These are phyloP conservation scores for Melanotaenia duboulayi DNA, from an alignment of 2,113 vertebrate genomes.

Conservation along the genomic window DNA sequence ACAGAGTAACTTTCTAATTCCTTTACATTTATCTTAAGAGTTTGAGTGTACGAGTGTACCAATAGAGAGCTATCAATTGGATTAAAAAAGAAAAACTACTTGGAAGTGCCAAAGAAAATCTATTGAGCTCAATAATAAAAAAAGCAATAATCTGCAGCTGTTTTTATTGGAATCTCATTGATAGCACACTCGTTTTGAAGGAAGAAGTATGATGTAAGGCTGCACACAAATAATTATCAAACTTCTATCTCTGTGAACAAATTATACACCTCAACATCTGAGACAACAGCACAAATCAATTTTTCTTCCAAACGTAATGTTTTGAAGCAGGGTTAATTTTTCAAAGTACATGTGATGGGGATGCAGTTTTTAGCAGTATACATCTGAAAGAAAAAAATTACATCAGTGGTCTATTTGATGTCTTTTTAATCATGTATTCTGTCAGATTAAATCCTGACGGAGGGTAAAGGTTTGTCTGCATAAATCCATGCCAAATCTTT, in stretches of 20 bases:
- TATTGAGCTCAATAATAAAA: slow-evolving; percentile 28
- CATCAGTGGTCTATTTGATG: background rate
- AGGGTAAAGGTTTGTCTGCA: slow-evolving; percentile 6
- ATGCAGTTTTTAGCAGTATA: background rate
- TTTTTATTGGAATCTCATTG: slow-evolving; percentile 26
- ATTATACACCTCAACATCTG: background rate
- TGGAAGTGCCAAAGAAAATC: slow-evolving; percentile 12
- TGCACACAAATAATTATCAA: background rate
- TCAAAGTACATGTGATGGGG: background rate
- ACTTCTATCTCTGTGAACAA: background rate
- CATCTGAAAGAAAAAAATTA: background rate
- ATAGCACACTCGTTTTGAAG: slow-evolving; percentile 12
- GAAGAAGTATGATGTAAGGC: slow-evolving; percentile 20
- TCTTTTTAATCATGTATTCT: slow-evolving; percentile 3
- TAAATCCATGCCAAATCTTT: background rate
- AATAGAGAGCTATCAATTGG: slow-evolving; percentile 13
- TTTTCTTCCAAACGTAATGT: background rate
- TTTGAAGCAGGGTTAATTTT: background rate
- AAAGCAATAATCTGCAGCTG: slow-evolving; percentile 26
- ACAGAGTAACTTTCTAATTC: background rate
- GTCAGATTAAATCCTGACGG: slow-evolving; percentile 3
- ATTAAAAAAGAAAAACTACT: slow-evolving; percentile 4
- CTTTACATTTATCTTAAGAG: background rate
- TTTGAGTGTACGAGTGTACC: background rate
- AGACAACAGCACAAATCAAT: background rate